These are phyloP conservation scores for Aphis gossypii DNA, from an alignment of 1,140 invertebrate genomes.

Conservation along the genomic window DNA sequence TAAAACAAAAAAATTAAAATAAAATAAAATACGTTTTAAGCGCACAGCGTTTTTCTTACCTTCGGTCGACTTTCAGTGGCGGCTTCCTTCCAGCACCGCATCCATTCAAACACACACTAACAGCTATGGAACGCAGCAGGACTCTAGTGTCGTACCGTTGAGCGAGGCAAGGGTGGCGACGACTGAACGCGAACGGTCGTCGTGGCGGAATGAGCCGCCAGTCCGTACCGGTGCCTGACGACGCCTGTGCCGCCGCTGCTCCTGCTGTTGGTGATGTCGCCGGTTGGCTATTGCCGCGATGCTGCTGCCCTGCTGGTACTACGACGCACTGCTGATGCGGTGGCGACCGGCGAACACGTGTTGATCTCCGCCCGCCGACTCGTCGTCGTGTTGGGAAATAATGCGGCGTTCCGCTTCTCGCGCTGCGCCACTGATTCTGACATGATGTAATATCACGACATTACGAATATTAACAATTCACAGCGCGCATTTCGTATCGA, in stretches of 20 bases:
- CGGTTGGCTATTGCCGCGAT: neutral
- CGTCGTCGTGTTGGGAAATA: neutral
- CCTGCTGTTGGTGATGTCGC: neutral
- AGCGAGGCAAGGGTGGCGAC: neutral
- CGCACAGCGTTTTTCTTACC: neutral
- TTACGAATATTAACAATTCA: neutral
- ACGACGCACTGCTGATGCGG: neutral
- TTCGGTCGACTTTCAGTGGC: neutral
- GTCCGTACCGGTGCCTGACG: neutral
- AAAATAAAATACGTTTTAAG: neutral
- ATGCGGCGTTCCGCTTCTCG: neutral
- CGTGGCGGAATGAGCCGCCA: slow-evolving; percentile 6
- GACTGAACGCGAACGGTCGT: neutral
- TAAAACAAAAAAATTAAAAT: too few species aligned
- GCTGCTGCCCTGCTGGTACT: neutral
- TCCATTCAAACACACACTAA: neutral
- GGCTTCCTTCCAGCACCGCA: neutral
- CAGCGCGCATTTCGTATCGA: neutral
- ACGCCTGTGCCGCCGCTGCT: neutral
- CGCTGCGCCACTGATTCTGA: neutral
- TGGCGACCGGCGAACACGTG: slow-evolving; percentile 19
- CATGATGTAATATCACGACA: neutral
- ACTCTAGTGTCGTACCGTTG: neutral
- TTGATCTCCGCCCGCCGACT: neutral
- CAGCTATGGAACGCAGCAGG: too few species aligned